Evolutionary conservation across 2,113 vertebrate species (phyloP), one percentile per base, ranked within the genome.

Genomic region (Silurus glanis): DNA sequence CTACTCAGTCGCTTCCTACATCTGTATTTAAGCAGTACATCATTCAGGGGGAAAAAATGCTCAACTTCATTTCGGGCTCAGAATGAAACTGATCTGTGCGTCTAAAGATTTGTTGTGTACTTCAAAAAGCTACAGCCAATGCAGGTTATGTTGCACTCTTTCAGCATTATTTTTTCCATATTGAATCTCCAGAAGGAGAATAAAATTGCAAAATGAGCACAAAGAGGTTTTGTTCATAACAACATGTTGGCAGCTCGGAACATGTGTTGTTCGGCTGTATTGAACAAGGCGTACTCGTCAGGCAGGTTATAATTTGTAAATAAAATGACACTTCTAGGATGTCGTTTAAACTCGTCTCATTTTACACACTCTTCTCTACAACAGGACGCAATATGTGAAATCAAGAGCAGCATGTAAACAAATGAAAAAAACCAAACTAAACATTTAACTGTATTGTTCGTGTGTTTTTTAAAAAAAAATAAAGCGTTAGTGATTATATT

Each of bases 11-110:
- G 6, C 13, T 56, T 56, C 28, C 37, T 47, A 45, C n/a, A 45
- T 85, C n/a, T 45, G 62, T 85, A 16, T 80, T 56, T 85, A 85
- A 85, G 51, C 61, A 80, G 58, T 56, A 85, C 62, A 80, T 61
- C 37, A 0, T 47, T 28, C 17, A 10, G 16, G 9, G 61, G 7
- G 25, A 2, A 37, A 37, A 37, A 19, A 49, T 17, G 13, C 37
- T 37, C 64, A 71, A 7, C 55, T 58, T 28, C 53, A 17, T 61
- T 80, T 45, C 2, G 4, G 3, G 19, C 6, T 76, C 45, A 69
- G 19, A 85, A 8, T 80, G 28, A 80, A 56, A 67, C 9, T 56
- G 21, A 58, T 55, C 37, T 23, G 28, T 2, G 69, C 25, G 47
- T 56, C 61, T 80, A 51, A 8, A n/a, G 56, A 17, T 37, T 28